A percentile compares a stretch with the other conserved stretches of the same genome.
Evolutionary conservation across 2,797 vertebrate genomes (phyloP).

Genomic region (Ctenopoma kingsleyae): DNA sequence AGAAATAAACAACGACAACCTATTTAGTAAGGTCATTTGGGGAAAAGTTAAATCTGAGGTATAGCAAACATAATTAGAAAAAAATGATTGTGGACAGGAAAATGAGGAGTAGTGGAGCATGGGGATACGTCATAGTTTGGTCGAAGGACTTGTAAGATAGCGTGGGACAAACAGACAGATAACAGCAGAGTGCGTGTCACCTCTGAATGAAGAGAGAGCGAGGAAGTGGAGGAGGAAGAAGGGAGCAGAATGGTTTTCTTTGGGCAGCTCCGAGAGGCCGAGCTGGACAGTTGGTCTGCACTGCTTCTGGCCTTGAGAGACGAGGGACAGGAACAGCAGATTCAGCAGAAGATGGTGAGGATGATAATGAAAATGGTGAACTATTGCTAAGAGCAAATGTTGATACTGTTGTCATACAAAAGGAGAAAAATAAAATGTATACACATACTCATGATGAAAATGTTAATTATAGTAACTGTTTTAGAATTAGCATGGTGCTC

Average conservation of each 20-base stretch:
- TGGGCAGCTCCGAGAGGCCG: constrained; percentile 92
- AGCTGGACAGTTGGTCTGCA: constrained; percentile 73
- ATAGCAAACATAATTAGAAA: constrained; percentile 13
- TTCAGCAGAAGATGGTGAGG: constrained; percentile 38
- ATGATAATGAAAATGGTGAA: constrained; percentile 36
- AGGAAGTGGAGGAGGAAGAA: constrained; percentile 85
- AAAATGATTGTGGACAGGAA: neutral
- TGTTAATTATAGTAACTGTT: neutral
- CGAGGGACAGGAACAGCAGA: constrained; percentile 55
- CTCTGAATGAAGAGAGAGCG: constrained; percentile 84
- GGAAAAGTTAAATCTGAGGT: constrained; percentile 45
- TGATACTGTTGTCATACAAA: neutral
- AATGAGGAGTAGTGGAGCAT: neutral
- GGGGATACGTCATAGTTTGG: constrained; percentile 8
- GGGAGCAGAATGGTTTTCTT: constrained; percentile 98
- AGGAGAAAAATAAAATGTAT: neutral
- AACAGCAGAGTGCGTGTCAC: constrained; percentile 76
- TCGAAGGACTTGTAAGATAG: constrained; percentile 11
- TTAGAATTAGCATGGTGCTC: constrained; percentile 6
- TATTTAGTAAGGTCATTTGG: constrained; percentile 20
- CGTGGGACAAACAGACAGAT: constrained; percentile 50
- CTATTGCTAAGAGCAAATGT: neutral
- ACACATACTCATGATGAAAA: neutral
- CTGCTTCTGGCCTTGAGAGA: constrained; percentile 85
- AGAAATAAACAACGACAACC: constrained; percentile 35